Base-by-base conservation (phyloP, 2,888 invertebrate genomes). In the Pachycephus smyrnensis region DNA sequence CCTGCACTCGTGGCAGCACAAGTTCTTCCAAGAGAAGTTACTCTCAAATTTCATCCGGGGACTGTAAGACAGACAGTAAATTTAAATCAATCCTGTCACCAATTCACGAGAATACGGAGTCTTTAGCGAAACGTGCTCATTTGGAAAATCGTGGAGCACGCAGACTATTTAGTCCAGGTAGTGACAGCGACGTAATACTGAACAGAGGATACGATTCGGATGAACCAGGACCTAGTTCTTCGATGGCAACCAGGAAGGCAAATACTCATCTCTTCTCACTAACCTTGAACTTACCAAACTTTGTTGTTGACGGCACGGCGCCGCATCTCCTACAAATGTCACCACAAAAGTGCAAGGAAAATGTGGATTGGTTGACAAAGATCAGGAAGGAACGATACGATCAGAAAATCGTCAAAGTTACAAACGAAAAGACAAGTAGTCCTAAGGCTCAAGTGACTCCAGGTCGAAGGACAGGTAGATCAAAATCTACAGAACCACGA, bases 281-380 rank as follows among this genome's bases (percentile, higher is more conserved):
- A 0, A 95, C 95, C 0, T 93, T 93, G 30, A 94, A 96, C 89
- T 90, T 97, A 80, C 97, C 97, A 0, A 95, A 97, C 92, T 97
- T 93, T 86, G 96, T 96, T 0, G 84, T 95, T 23, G 94, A 95
- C 84, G 97, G 97, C 0, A 95, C 94, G 68, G 96, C 96, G 0
- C 97, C 97, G 0, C 96, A 96, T 89, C 89, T 96, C 76, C 92
- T 94, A 69, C 92, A 94, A 75, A 94, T 94, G 93, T 96, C 96
- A 0, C 96, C 96, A 0, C 93, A 93, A 40, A 94, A 94, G 80
- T 92, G 92, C 40, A 94, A 93, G 81, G 94, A 94, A 75, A 94
- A 94, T 82, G 93, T 94, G 0, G 95, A 96, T 89, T 96, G 96
- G 96, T 89, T 96, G 74, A 96, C 95, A 0, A 94, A 93, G 87